Evolutionary conservation across 2,113 vertebrate species (phyloP).

Genomic region (Sula dactylatra): DNA sequence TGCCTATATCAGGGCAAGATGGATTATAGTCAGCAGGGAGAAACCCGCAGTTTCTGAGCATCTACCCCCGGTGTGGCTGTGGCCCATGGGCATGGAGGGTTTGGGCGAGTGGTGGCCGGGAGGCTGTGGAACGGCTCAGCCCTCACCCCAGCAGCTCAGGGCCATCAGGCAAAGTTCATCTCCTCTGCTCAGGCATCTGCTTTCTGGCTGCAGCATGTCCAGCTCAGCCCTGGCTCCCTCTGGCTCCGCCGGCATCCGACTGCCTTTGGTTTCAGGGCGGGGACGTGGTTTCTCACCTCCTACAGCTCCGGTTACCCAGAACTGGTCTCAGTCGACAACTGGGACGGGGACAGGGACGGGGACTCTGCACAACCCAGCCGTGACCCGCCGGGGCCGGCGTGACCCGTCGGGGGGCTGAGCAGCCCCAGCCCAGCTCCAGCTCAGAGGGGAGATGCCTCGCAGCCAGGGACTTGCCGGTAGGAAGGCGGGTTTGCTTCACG

Average conservation of each 20-base stretch:
- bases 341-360: not conserved
- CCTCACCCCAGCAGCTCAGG: not conserved
- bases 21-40: not conserved
- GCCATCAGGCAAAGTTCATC: not conserved
- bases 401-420: not conserved
- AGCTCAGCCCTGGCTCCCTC: not conserved
- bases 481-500: not conserved
- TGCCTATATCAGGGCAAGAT: not conserved
- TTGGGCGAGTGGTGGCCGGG: fast-evolving
- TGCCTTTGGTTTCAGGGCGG: not conserved
- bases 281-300: not conserved
- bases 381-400: not conserved
- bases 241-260: not conserved
- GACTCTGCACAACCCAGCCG: not conserved
- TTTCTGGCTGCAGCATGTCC: not conserved
- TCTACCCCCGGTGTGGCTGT: not conserved
- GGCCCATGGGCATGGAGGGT: not conserved
- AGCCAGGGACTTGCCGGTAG: not conserved
- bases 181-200: not conserved
- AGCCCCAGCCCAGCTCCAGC: not conserved
- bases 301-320: not conserved
- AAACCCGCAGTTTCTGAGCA: not conserved
- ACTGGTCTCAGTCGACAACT: not conserved
- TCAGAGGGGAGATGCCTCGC: not conserved
- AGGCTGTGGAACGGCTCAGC: not conserved